Evolutionary conservation across 2,113 vertebrate genomes (phyloP), one percentile per base, ranked within the genome.

Genomic region (Perca schrenkii): DNA sequence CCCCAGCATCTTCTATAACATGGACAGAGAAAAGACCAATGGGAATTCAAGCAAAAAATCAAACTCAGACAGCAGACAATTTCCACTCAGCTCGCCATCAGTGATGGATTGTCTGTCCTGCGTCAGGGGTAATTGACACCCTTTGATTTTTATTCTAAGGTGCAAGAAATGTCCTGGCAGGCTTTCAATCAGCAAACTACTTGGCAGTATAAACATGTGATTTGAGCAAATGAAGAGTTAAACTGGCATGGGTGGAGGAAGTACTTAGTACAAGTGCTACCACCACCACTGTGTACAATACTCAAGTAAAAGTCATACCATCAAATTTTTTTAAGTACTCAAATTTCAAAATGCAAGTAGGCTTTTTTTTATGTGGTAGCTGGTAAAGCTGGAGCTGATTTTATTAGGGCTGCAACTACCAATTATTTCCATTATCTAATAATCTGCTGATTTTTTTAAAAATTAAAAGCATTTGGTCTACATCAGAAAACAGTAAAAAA

Each of bases 1-100:
- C 54, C 83, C 67, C 79, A 97, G 85, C 98, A 99, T 99, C 85
- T 93, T 96, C 94, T 95, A 87, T 8, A 66, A 31, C 75, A 68
- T 1, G 72, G 53, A 77, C 57, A 90, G 80, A 74, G 58, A 47
- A 84, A 47, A 71, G 22, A 54, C 16, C 4, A 34, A 36, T 49
- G 40, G 3, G 3, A 61, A 63, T 46, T 34, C 6, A 19, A 58
- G 25, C 13, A 50, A 74, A 52, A n/a, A 54, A 22, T 40, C 19
- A 8, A 15, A 70, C n/a, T 22, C 53, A 22, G 21, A 56, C 21
- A 56, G 53, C 53, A 56, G 53, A 56, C 21, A 56, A 13, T 22
- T 1, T n/a, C 22, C 21, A 36, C n/a, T 68, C 7, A 47, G 49
- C 25, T 21, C 4, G 7, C n/a, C 21, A 28, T 40, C 16, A 17